These are phyloP conservation scores for Ailurus styani DNA, from an alignment of 2,113 vertebrate genomes.

Conservation along the genomic window DNA sequence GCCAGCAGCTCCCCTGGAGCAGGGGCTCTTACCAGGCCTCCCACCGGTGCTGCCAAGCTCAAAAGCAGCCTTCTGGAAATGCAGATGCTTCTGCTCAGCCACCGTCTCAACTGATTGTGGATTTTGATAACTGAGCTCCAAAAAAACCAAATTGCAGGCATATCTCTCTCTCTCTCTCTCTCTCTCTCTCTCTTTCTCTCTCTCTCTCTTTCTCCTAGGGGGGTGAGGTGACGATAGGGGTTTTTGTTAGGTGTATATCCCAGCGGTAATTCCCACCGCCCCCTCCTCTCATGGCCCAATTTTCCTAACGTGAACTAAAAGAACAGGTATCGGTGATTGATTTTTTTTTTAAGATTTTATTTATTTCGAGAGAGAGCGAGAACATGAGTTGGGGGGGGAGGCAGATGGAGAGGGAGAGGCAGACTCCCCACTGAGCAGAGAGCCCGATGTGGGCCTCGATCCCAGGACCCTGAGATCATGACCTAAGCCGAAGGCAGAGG, in stretches of 20 bases:
- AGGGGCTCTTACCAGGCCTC: neutral
- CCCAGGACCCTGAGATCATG: too few relatives aligned
- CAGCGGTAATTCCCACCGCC: neutral
- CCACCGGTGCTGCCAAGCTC: neutral
- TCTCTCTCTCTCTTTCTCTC: neutral
- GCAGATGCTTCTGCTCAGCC: neutral
- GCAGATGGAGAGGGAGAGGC: too few relatives aligned
- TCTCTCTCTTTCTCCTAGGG: neutral
- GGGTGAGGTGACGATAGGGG: neutral
- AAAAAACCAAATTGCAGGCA: neutral
- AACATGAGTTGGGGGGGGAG: too few relatives aligned
- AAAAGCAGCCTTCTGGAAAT: neutral
- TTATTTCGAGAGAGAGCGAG: neutral
- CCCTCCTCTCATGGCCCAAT: neutral
- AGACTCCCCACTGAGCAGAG: too few relatives aligned
- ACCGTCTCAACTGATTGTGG: neutral
- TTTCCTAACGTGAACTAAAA: neutral
- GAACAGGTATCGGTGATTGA: neutral
- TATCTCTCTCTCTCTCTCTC: neutral
- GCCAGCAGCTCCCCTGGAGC: neutral
- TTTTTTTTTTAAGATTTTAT: neutral
- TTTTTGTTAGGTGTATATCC: neutral
- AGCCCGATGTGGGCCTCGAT: too few relatives aligned
- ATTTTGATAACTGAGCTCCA: constrained; percentile 13
- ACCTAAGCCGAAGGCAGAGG: too few relatives aligned